Evolutionary conservation across 2,113 vertebrate species (phyloP), one percentile per base, ranked within the genome.

Genomic region (Struthio camelus): DNA sequence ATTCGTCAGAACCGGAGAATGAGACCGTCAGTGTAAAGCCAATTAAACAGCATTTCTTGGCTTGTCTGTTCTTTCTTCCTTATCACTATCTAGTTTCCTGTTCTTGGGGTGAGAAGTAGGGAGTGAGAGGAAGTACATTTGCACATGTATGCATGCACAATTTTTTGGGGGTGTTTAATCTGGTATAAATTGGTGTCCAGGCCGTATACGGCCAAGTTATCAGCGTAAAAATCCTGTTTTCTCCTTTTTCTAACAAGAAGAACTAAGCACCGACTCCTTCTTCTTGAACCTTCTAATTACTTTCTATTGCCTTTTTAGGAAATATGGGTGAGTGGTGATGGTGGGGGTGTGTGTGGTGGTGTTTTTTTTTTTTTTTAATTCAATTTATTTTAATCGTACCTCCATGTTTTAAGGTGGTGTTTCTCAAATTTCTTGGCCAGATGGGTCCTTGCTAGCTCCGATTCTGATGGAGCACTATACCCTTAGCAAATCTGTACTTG

Each of bases 41-140:
- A 78, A 88, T 16, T 66, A 64, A 94, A 81, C 54, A 67, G 94
- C 50, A 91, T 93, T 93, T 93, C 81, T 92, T 83, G 51, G 79
- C 76, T 94, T 72, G 80, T 96, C 88, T 93, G 30, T 82, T 96
- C 18, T 95, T 79, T 90, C 75, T 94, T 87, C 3, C 2, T 28
- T 85, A 67, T 65, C 65, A 75, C 92, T 87, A 65, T 90, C 40
- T 54, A 81, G 30, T 79, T 93, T 96, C 89, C 83, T 92, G 46
- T 80, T 95, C 59, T 42, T 84, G 86, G 46, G 46, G 9, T 80
- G 86, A 90, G 38, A 66, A 85, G 80, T 62, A 93, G 36, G 81
- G 48, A 48, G 88, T 58, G 64, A 66, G 44, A 64, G 46, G 83
- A 92, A 96, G 92, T 25, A 9, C 34, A 18, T 48, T 17, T 48